Conservation (phyloP, 2,888 invertebrate species). For the Eristalinus sepulchralis region DNA sequence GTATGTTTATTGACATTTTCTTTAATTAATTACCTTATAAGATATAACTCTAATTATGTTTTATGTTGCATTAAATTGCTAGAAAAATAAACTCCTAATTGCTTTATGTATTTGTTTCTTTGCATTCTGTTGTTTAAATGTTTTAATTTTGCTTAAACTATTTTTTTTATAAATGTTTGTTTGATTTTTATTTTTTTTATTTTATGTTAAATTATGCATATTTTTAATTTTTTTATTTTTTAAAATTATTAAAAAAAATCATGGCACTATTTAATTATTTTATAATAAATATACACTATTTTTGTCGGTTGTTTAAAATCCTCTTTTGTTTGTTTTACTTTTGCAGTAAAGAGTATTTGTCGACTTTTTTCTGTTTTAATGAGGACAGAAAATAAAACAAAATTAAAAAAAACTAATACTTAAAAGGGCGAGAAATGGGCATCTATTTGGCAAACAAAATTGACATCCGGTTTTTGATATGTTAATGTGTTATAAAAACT, state of each 20-base stretch:
- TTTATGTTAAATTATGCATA: constrained; percentile 25
- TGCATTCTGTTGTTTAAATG: constrained; percentile 35
- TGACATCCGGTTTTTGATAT: constrained; percentile 57
- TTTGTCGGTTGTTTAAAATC: not conserved
- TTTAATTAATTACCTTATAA: constrained; percentile 53
- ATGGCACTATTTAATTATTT: constrained; percentile 70
- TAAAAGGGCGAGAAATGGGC: constrained; percentile 52
- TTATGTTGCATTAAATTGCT: constrained; percentile 76
- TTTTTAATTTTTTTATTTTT: constrained; percentile 9
- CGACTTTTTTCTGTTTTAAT: not conserved
- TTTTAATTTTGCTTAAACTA: constrained; percentile 57
- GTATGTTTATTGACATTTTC: constrained; percentile 66
- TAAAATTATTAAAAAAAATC: constrained; percentile 55
- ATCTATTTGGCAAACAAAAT: constrained; percentile 60
- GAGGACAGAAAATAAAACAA: not conserved
- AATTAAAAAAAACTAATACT: constrained; percentile 11
- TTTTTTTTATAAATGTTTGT: constrained; percentile 28
- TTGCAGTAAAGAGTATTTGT: constrained; percentile 44
- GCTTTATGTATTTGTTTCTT: constrained; percentile 73
- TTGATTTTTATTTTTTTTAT: constrained; percentile 53
- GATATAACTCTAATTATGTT: constrained; percentile 55
- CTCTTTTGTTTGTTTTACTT: constrained; percentile 23
- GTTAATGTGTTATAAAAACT: constrained; percentile 37
- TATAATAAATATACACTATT: constrained; percentile 62
- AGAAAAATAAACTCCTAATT: constrained; percentile 79